Evolutionary conservation across 2,797 vertebrate species (phyloP), one percentile per base, ranked within the genome.

Genomic region (Arctocebus calabarensis): DNA sequence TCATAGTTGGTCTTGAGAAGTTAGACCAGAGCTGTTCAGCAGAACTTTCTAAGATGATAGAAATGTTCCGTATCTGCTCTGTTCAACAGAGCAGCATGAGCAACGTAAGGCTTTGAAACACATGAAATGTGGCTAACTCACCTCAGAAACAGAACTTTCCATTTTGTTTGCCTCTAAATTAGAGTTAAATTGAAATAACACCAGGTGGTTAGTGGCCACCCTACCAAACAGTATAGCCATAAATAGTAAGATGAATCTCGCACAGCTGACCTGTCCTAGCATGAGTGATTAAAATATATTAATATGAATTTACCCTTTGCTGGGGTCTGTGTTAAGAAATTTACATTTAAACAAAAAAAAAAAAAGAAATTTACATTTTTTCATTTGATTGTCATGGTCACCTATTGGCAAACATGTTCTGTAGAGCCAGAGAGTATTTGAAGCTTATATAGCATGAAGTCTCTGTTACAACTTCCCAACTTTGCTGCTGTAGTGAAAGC

Each of bases 141-240:
- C 23, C 7, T 68, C 23, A 64, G 57, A 73, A 79, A 66, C 4
- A 48, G 11, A 92, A 88, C 52, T 85, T 94, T 13, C 27, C 20
- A 25, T 78, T 91, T 57, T 71, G 7, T 75, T 85, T 61, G 70
- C 73, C 43, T 79, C 34, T 61, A 82, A 52, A 73, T 96, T 48
- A 88, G 84, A 75, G 61, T 88, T 77, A 71, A 70, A 84, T 64
- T 29, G 87, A 75, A 57, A 66, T 52, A 91, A 16, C 13, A 13
- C 23, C 7, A 71, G 61, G 6, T 2, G 25, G n/a, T 12, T 84
- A 32, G 25, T n/a, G 10, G 17, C 13, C 34, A 66, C 34, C 14
- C 16, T n/a, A 66, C 3, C 40, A 5, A 3, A 89, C 27, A 71
- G 19, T 27, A 68, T 2, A 68, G 10, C 8, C 62, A 84, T 88